Base-by-base conservation (phyloP, 2,113 vertebrate species). In the Piaya cayana region DNA sequence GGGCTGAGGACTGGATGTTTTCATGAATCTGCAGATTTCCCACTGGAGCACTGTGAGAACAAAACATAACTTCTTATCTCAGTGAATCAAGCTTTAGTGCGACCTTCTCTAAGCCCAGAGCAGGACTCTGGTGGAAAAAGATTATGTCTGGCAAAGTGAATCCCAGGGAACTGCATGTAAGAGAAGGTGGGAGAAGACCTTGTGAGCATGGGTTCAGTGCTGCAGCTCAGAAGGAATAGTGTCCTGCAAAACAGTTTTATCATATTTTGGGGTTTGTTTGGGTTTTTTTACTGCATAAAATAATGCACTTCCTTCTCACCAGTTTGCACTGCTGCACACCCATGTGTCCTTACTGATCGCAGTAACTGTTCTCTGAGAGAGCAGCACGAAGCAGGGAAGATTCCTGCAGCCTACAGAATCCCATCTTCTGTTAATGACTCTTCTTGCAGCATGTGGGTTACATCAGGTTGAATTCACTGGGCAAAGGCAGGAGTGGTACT, bases 1-100 rank as follows among this genome's bases (percentile, higher is more conserved):
- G 65, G 72, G 62, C 67, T 86, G 64, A 60, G 76, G 82, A 76
- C 62, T 77, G 76, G 45, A 82, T 62, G 62, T 86, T 78, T 86
- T 59, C 74, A 82, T 72, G 94, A 93, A 95, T 93, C 75, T 94
- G 82, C 67, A 95, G 86, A 95, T 88, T 95, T 63, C 63, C 67
- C 67, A 90, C 53, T 77, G 75, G 92, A 90, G 59, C 23, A 56
- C 29, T 64, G 27, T 39, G 36, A 88, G 82, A 96, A 95, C 55
- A 94, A 88, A 95, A 80, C 37, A 42, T 42, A 90, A 89, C 69
- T 89, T 88, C 63, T 80, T 50, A 87, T 56, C n/a, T 87, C 65
- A 89, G 21, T 84, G 86, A 93, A 70, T 78, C 82, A 71, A 75
- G 43, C 39, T 64, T 52, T 36, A 67, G 39, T 7, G 75, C 65